Evolutionary conservation across 2,888 invertebrate species (phyloP).

Genomic region (Leucophora obtusa): DNA sequence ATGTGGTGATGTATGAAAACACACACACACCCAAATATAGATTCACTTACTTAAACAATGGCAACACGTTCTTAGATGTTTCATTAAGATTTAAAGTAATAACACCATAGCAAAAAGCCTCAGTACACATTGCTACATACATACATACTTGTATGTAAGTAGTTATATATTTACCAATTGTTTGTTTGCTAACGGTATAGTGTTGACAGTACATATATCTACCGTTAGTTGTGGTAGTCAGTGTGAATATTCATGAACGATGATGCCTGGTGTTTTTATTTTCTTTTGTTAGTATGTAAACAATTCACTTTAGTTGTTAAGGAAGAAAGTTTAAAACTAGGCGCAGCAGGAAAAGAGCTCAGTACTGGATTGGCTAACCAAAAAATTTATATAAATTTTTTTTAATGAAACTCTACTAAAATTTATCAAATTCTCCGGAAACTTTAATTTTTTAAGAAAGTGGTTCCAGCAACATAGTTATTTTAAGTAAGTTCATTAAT

Average conservation of each 20-base stretch:
- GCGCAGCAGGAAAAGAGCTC: background rate
- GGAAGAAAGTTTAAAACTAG: background rate
- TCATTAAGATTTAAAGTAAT: slow-evolving; percentile 32
- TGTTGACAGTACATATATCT: background rate
- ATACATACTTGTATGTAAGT: background rate
- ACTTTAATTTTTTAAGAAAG: too few relatives aligned
- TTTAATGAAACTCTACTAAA: too few relatives aligned
- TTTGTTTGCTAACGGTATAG: background rate
- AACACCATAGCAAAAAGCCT: background rate
- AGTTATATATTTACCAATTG: background rate
- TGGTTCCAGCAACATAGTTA: too few relatives aligned
- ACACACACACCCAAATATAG: background rate
- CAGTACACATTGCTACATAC: too few relatives aligned
- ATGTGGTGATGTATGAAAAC: background rate
- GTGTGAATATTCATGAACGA: background rate
- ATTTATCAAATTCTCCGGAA: too few relatives aligned
- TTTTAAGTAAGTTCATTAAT: too few relatives aligned
- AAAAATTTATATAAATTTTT: too few relatives aligned
- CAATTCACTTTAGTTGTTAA: slow-evolving; percentile 3
- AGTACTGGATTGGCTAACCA: background rate
- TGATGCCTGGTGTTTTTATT: background rate
- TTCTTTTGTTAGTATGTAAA: slow-evolving; percentile 2
- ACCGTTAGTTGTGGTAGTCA: background rate
- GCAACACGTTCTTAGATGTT: slow-evolving; percentile 11
- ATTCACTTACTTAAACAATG: slow-evolving; percentile 4